Evolutionary conservation across 37 sponge, comb jelly and placozoan genomes (phyloP).

Genomic region (Dysidea cf. avara): DNA sequence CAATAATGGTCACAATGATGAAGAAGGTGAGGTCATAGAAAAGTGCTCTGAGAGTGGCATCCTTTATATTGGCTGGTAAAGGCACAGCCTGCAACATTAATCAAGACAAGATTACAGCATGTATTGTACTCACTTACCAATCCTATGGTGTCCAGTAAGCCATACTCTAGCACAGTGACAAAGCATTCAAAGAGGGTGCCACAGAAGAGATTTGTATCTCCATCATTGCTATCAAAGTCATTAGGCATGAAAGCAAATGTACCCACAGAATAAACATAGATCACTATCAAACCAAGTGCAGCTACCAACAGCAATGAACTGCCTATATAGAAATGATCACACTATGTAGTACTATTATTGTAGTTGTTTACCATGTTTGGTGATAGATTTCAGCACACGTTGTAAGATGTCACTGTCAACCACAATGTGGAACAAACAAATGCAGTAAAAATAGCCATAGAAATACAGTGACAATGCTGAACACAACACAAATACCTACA

Average conservation of each 20-base stretch:
- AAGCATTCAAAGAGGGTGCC: slow-evolving; percentile 33
- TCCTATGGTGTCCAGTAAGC: slow-evolving; percentile 28
- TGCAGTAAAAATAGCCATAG: slow-evolving; percentile 81
- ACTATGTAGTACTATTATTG: too few relatives aligned
- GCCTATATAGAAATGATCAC: slow-evolving; percentile 17
- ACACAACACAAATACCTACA: slow-evolving; percentile 38
- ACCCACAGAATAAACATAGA: slow-evolving; percentile 61
- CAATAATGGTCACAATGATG: slow-evolving; percentile 84
- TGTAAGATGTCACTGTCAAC: slow-evolving; percentile 62
- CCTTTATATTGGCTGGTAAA: too few relatives aligned
- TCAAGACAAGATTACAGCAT: too few relatives aligned
- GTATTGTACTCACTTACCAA: too few relatives aligned
- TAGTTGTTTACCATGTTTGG: slow-evolving; percentile 64
- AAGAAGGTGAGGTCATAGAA: slow-evolving; percentile 76
- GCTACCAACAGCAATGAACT: slow-evolving; percentile 55
- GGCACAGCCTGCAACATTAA: too few relatives aligned
- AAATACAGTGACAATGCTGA: slow-evolving; percentile 58
- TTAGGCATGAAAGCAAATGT: slow-evolving; percentile 45
- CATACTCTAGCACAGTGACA: slow-evolving; percentile 26
- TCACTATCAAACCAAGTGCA: slow-evolving; percentile 39
- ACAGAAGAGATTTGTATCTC: slow-evolving; percentile 25
- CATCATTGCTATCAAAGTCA: slow-evolving; percentile 17
- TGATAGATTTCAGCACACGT: slow-evolving; percentile 65
- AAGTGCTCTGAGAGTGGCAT: too few relatives aligned
- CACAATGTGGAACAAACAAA: slow-evolving; percentile 74